A percentile compares a stretch with the other conserved stretches of the same genome.
Conservation (phyloP, 2,113 vertebrate genomes). For the Rhinoderma darwinii region DNA sequence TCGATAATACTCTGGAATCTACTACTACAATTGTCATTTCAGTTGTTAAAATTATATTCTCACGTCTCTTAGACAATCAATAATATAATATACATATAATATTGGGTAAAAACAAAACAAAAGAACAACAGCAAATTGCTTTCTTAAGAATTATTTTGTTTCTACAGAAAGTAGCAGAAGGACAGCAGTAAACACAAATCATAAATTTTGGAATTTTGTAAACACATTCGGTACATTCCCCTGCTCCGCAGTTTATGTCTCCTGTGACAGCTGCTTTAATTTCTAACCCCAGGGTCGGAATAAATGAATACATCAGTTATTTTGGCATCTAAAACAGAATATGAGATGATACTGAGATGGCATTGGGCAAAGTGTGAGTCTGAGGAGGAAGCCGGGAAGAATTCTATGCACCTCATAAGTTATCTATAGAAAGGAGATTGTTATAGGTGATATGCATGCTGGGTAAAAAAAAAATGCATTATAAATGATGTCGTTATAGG, state of each 20-base stretch:
- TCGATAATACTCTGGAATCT: background rate
- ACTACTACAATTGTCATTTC: background rate
- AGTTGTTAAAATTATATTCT: background rate
- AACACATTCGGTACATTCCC: background rate
- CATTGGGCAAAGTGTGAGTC: background rate
- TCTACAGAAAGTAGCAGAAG: background rate
- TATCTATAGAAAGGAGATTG: background rate
- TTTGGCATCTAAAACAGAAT: constrained; percentile 22
- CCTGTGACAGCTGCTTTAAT: constrained; percentile 14
- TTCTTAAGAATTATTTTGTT: constrained; percentile 3
- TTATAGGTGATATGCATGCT: background rate
- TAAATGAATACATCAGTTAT: constrained; percentile 19
- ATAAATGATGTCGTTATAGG: background rate
- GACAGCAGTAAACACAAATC: background rate
- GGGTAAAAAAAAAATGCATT: background rate
- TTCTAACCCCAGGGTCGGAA: constrained; percentile 24
- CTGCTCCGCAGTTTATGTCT: constrained; percentile 4
- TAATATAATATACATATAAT: background rate
- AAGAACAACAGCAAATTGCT: background rate
- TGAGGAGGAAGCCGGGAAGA: background rate
- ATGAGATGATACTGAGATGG: background rate
- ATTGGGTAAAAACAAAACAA: background rate
- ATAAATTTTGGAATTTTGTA: background rate
- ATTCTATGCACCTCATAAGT: background rate
- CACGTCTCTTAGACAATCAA: background rate